Evolutionary conservation across 2,113 vertebrate species (phyloP).

Genomic region (Procavia capensis): DNA sequence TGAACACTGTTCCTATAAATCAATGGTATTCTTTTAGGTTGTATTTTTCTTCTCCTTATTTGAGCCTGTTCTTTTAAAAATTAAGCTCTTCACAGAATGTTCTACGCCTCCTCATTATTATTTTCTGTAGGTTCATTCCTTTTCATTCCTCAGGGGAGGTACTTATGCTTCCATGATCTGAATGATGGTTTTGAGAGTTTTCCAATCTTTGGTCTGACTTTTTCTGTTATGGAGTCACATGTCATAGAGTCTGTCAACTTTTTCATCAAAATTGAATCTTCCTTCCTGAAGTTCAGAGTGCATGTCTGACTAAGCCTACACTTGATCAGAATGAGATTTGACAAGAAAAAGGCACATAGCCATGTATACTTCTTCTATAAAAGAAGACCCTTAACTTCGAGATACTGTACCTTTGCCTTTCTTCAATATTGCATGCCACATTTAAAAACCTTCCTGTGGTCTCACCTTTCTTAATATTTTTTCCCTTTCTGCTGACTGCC

Average conservation of each 20-base stretch:
- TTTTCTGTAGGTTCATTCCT: neutral
- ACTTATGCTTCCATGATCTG: neutral
- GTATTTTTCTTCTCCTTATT: neutral
- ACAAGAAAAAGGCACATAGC: neutral
- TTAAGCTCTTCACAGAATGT: neutral
- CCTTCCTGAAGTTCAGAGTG: constrained; percentile 42
- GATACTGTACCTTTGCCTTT: neutral
- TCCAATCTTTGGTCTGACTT: neutral
- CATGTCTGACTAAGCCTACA: neutral
- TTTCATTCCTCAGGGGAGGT: neutral
- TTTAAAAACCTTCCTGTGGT: neutral
- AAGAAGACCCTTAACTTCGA: neutral
- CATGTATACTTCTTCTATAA: neutral
- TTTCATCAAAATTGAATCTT: constrained; percentile 47
- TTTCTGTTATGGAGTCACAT: neutral
- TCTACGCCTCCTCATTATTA: neutral
- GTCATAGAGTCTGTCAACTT: constrained; percentile 42
- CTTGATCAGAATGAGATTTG: constrained; percentile 49
- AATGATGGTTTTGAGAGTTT: constrained; percentile 6
- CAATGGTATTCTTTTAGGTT: neutral
- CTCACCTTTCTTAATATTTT: neutral
- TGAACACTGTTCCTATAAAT: neutral
- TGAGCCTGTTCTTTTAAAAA: neutral
- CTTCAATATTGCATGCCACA: neutral
- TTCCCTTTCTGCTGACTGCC: neutral